Conservation (phyloP, 92 coral and sea anemone genomes). For the Heteractis magnifica region DNA sequence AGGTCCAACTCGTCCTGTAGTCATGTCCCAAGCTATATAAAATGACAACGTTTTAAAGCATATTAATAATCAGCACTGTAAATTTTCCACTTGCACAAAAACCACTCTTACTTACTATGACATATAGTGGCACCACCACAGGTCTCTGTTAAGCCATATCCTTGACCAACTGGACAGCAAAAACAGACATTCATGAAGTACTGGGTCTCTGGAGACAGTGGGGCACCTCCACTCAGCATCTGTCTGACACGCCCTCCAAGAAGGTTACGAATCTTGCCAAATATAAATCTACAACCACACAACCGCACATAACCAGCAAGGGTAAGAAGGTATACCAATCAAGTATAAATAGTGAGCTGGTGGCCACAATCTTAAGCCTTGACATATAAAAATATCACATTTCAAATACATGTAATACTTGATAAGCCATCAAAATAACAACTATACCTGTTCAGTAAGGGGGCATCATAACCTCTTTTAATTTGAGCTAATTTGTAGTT, state of each 20-base stretch:
- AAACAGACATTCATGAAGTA: conserved; percentile 98
- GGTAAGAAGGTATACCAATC: background rate
- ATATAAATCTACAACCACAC: conserved; percentile 69
- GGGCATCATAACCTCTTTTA: conserved; percentile 92
- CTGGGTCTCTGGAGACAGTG: conserved; percentile 89
- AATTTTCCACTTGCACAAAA: background rate
- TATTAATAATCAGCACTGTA: background rate
- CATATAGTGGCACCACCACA: conserved; percentile 96
- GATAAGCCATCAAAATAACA: background rate
- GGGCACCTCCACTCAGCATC: conserved; percentile 97
- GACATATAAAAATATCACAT: too few relatives aligned
- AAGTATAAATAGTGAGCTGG: background rate
- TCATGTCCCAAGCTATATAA: conserved; percentile 70
- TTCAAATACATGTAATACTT: background rate
- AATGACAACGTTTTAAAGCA: background rate
- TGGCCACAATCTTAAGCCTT: background rate
- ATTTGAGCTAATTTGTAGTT: conserved; percentile 91
- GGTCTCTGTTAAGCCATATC: conserved; percentile 96
- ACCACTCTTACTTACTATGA: conserved; percentile 48
- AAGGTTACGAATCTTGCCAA: conserved; percentile 76
- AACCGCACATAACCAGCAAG: background rate
- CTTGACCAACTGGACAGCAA: conserved; percentile 96
- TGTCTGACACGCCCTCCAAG: conserved; percentile 94
- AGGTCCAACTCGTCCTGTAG: conserved; percentile 96
- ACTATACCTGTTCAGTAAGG: conserved; percentile 81